Conservation (phyloP, 92 coral and sea anemone genomes). For the Umimayanthus kanabou region DNA sequence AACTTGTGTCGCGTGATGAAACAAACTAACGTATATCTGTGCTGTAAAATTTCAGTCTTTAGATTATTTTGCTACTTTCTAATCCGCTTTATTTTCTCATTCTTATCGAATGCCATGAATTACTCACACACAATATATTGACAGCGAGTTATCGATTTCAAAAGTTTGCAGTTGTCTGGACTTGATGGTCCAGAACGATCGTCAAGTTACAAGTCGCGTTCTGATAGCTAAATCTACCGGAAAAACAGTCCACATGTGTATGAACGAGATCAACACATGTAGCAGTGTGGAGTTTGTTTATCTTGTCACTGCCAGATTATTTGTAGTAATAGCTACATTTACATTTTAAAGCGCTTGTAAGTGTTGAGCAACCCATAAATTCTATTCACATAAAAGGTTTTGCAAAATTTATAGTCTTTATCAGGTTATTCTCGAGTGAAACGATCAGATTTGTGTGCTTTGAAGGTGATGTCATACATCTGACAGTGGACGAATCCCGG, state of each 20-base stretch:
- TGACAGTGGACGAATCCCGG: background rate
- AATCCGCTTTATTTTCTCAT: slow-evolving; percentile 22
- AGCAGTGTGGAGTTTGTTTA: background rate
- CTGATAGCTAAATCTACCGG: background rate
- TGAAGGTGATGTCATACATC: background rate
- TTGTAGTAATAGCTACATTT: slow-evolving; percentile 14
- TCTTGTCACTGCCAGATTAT: background rate
- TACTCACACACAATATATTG: background rate
- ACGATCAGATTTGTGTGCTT: background rate
- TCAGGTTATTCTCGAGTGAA: background rate
- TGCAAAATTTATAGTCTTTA: background rate
- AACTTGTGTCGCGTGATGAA: background rate
- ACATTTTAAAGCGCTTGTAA: background rate
- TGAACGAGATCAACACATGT: slow-evolving; percentile 1
- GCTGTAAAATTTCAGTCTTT: background rate
- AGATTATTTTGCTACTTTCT: background rate
- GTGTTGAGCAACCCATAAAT: background rate
- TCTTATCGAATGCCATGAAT: slow-evolving; percentile 1
- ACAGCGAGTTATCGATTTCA: slow-evolving; percentile 1
- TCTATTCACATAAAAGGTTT: background rate
- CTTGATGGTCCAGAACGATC: background rate
- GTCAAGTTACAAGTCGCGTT: background rate
- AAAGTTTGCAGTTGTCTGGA: slow-evolving; percentile 17
- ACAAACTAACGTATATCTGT: background rate
- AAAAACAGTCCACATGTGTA: background rate